Evolutionary conservation across 2,113 vertebrate species (phyloP).

Genomic region (Meles meles): DNA sequence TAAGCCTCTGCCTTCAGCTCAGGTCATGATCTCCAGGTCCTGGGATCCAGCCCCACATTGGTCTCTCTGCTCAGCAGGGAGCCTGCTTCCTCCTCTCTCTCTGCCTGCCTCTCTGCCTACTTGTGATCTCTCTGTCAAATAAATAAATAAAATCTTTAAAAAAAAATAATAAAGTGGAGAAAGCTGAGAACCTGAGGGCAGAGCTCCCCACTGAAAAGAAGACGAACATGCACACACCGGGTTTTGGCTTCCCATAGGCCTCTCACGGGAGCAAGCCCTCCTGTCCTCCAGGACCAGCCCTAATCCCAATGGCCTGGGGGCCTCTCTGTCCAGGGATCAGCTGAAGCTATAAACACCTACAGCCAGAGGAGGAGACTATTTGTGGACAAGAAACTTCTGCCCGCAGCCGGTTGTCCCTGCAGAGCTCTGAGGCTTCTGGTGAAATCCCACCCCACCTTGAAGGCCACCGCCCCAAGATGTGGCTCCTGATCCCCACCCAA

Average conservation of each 20-base stretch:
- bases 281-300: not conserved
- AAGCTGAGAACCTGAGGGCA: not conserved
- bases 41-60: no score
- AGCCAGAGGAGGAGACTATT: not conserved
- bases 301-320: not conserved
- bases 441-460: not conserved
- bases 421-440: not conserved
- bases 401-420: not conserved
- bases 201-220: not conserved
- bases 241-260: not conserved
- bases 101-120: no score
- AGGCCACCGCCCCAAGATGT: not conserved
- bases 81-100: no score
- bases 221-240: rapidly evolving
- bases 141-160: no score
- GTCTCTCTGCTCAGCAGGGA: no score
- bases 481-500: not conserved
- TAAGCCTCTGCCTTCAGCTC: no score
- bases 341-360: conserved; percentile 12
- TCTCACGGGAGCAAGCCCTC: not conserved
- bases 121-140: no score
- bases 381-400: not conserved
- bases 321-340: not conserved
- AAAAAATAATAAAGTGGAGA: not conserved
- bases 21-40: no score